These are phyloP conservation scores for Melolontha melolontha DNA, from an alignment of 2,888 invertebrate genomes.

Conservation along the genomic window DNA sequence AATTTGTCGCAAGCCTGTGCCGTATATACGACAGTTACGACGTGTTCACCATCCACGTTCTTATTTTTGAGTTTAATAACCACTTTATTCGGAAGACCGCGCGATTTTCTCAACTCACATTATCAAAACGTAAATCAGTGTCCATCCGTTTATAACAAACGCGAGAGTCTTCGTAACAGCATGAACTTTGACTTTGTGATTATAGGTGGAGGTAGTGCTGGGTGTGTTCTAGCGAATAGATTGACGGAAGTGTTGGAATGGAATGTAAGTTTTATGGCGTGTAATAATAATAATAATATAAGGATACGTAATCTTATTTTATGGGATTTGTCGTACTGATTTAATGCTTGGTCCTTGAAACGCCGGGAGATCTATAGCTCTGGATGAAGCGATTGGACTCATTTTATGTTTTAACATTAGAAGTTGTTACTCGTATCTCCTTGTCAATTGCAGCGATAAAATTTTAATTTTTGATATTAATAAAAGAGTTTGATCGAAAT, in stretches of 20 bases:
- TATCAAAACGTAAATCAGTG: constrained; percentile 29
- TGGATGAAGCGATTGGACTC: constrained; percentile 14
- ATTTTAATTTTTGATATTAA: background rate
- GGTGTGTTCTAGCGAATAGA: constrained; percentile 76
- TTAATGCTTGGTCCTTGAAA: constrained; percentile 21
- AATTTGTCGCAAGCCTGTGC: constrained; percentile 70
- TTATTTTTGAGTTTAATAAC: constrained; percentile 72
- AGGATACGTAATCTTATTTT: constrained; percentile 11
- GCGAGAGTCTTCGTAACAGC: constrained; percentile 43
- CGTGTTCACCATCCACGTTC: constrained; percentile 71
- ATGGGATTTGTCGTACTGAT: constrained; percentile 7
- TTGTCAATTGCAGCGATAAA: background rate
- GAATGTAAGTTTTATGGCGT: constrained; percentile 66
- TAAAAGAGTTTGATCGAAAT: background rate
- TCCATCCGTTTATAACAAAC: background rate
- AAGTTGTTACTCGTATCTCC: background rate
- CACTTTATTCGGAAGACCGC: constrained; percentile 70
- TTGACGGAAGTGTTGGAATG: constrained; percentile 72
- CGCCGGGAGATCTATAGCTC: constrained; percentile 15
- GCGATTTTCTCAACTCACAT: constrained; percentile 57
- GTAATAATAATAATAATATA: background rate
- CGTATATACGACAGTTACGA: constrained; percentile 69
- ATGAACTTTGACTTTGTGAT: constrained; percentile 72
- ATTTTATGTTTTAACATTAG: constrained; percentile 2
- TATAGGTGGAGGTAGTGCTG: constrained; percentile 77